Base-by-base conservation (phyloP, 2,113 vertebrate species). In the Pluvialis apricaria region DNA sequence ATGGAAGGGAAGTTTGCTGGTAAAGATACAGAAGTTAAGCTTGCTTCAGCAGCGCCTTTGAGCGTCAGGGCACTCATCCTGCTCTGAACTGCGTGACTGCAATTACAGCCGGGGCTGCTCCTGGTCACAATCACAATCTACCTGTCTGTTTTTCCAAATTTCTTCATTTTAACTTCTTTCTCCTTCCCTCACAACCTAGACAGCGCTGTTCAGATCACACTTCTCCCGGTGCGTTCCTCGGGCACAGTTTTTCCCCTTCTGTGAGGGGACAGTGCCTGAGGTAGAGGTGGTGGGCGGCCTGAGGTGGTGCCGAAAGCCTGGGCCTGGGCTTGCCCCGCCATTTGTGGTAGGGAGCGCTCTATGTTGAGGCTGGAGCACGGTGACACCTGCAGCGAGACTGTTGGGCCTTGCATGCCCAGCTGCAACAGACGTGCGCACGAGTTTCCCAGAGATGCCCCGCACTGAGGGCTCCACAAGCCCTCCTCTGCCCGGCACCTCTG, bases 141-240 rank as follows among this genome's bases (percentile, higher is more conserved):
- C 29, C 19, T 11, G 22, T 9, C 15, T 31, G 5, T 13, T 62
- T 38, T 52, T 45, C 40, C 38, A 54, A 4, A 8, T 32, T 42
- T 51, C 61, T 62, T 66, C 12, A 29, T 29, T 83, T 88, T 52
- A 26, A 55, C 40, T 21, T 55, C 40, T 34, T 58, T n/a, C 64
- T 32, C 32, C 31, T 60, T 42, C 47, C 40, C 24, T 77, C 49
- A 49, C 15, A 81, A 5, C 44, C 15, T 36, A 10, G 52, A 9
- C 34, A 62, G 3, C 0, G 1, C 25, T 14, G 11, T 5, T 65
- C 47, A 15, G 38, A 16, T 18, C 8, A 1, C 28, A 7, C 17
- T 36, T 15, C 58, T 62, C 19, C 8, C 0, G 0, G 1, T 2
- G 5, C 0, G 0, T 9, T 19, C n/a, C 42, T n/a, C 4, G 1